Percentiles rank a stretch among this genome's conserved stretches.
Evolutionary conservation across 2,113 vertebrate species (phyloP).

Genomic region (Triplophysa dalaica): DNA sequence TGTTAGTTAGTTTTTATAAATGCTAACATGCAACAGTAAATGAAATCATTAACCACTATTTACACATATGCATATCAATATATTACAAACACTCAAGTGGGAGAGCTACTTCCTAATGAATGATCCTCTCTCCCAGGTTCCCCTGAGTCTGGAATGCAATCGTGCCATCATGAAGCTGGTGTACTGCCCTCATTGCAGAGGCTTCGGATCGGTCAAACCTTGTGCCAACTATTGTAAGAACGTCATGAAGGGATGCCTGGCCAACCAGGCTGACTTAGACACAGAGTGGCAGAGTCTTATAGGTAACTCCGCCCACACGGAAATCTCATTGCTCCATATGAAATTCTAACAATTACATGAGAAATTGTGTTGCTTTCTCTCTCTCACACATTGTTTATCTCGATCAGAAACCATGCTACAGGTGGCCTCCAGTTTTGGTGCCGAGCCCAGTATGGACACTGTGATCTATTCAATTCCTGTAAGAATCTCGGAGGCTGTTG

Average conservation of each 20-base stretch:
- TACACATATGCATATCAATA: no score
- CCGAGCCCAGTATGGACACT: constrained; percentile 77
- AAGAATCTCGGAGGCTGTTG: constrained; percentile 85
- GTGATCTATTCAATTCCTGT: constrained; percentile 81
- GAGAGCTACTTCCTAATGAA: neutral
- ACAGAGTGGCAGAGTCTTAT: constrained; percentile 94
- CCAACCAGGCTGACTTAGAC: constrained; percentile 95
- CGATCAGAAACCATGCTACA: constrained; percentile 83
- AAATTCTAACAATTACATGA: neutral
- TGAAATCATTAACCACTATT: neutral
- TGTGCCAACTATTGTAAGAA: constrained; percentile 94
- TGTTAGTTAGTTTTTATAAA: no score
- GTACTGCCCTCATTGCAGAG: constrained; percentile 91
- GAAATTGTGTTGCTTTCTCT: neutral
- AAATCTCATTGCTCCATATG: neutral
- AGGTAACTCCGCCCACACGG: constrained; percentile 61
- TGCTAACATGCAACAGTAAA: no score
- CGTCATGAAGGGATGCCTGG: constrained; percentile 94
- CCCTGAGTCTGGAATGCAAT: constrained; percentile 85
- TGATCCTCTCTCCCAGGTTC: constrained; percentile 75
- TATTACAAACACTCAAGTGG: neutral
- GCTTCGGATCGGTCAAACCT: constrained; percentile 82
- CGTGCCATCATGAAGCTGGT: constrained; percentile 91
- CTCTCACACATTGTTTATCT: neutral
- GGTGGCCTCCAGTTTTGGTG: constrained; percentile 83